Base-by-base conservation (phyloP, 2,113 vertebrate genomes). In the Brachyistius frenatus region DNA sequence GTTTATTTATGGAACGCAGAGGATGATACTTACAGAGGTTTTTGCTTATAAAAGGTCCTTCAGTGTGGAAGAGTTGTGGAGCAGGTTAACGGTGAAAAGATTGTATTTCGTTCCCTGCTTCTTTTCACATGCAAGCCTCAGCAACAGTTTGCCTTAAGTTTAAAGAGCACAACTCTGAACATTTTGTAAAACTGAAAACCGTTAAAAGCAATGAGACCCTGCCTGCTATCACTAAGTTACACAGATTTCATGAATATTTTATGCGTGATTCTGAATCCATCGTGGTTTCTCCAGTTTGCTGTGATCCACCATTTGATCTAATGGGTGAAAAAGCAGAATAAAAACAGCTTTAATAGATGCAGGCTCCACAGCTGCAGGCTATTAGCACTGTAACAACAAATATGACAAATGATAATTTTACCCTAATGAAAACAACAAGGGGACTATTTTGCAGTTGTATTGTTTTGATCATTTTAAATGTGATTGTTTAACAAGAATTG, bases 241-340 rank as follows among this genome's bases (percentile, higher is more conserved):
- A 56, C 11, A 3, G 2, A 64, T 64, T 60, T 63, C 5, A 76
- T 70, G 30, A 74, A 58, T 53, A 31, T 49, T 75, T 71, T 1
- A 2, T 73, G 54, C 54, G 62, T 32, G n/a, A 66, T 56, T 30
- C 46, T 72, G 13, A 78, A 61, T 53, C 7, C 5, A 14, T 32
- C 6, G 4, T 30, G 61, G 44, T 33, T 23, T 41, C 37, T 65
- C 33, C 10, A 36, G 23, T 85, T 58, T 36, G 39, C 55, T 87
- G 53, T 78, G 62, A 74, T 50, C 69, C 23, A 44, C 73, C 78
- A 73, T 49, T 31, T 11, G 36, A 16, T 64, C 36, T n/a, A 60
- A 23, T 23, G 23, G 23, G 63, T 80, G 67, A 83, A 76, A 71
- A 83, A 54, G 61, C 61, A 74, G 64, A 64, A 76, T 78, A 81